Base-by-base conservation (phyloP, 2,888 invertebrate species). In the Chloroclysta siterata region DNA sequence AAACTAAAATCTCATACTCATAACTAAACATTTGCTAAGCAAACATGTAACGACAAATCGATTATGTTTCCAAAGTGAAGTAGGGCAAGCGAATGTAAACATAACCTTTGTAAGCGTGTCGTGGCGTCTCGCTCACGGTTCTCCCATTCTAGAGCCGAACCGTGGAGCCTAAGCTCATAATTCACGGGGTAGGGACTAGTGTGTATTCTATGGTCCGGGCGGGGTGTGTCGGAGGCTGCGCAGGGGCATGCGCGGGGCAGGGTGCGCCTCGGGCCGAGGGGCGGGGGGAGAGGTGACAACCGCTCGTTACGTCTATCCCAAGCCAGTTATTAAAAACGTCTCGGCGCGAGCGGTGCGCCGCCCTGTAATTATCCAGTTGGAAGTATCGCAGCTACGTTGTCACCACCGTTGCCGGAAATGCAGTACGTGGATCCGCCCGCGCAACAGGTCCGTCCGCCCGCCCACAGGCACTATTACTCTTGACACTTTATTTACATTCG, bases 261-360 rank as follows among this genome's bases (percentile, higher is more conserved):
- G 82, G 82, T 80, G 85, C 80, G 84, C 83, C 57, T 53, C 57
- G 82, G 80, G 84, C 84, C 66, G 63, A 72, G 80, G 82, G 77
- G 81, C 81, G 83, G 83, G 85, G 86, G 90, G 89, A 83, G 90
- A 91, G 89, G 92, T 89, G 92, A 92, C 92, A 93, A 93, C 93
- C 93, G 91, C 92, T 93, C 86, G 93, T 93, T 93, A 93, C 90
- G 87, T 89, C 90, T 88, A 89, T 87, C 81, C 90, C 83, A 93
- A 93, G 93, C 92, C 93, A 93, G 93, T 93, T 93, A 93, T 93
- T 93, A 93, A 93, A 93, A 93, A 93, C 93, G 90, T 93, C 93
- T 93, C 93, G 93, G 85, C 93, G 93, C 86, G 93, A 92, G 84
- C 90, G 92, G 93, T 89, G 92, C 75, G 85, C 92, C 93, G 92